These are phyloP conservation scores for Oryzias javanicus DNA, from an alignment of 2,113 vertebrate genomes.

Conservation along the genomic window DNA sequence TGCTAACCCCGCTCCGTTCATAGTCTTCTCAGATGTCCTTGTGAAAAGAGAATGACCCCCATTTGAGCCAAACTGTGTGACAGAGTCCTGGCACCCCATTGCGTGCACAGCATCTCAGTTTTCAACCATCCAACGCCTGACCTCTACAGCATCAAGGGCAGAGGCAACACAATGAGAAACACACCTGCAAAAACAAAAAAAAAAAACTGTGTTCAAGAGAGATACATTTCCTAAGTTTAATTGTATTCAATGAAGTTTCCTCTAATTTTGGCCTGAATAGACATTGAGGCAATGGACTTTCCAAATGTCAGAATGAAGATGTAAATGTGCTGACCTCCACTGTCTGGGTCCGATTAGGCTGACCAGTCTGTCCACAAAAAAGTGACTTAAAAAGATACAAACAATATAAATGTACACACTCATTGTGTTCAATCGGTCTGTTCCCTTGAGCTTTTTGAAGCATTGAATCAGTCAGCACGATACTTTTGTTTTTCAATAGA, in stretches of 20 bases:
- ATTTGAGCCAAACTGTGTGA: slow-evolving; percentile 51
- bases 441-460: slow-evolving; percentile 1
- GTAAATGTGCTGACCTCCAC: slow-evolving; percentile 55
- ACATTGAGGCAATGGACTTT: slow-evolving; percentile 44
- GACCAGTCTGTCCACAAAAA: slow-evolving; percentile 21
- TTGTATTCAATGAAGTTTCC: slow-evolving; percentile 5
- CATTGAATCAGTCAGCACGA: slow-evolving; percentile 14
- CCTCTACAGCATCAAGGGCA: slow-evolving; percentile 38
- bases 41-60: slow-evolving; percentile 51
- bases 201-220: slow-evolving; percentile 10
- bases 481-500: slow-evolving; percentile 9
- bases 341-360: slow-evolving; percentile 69
- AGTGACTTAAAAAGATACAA: not conserved
- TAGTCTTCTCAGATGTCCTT: slow-evolving; percentile 56
- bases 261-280: slow-evolving; percentile 18
- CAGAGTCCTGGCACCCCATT: slow-evolving; percentile 52
- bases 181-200: slow-evolving; percentile 1
- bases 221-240: slow-evolving; percentile 20
- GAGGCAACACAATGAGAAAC: not conserved
- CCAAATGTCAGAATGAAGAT: slow-evolving; percentile 54
- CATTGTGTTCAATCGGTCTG: slow-evolving; percentile 5
- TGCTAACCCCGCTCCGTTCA: slow-evolving; percentile 27
- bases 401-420: slow-evolving; percentile 7
- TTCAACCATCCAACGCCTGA: slow-evolving; percentile 46
- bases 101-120: slow-evolving; percentile 36